These are phyloP conservation scores for Aldrovandia affinis DNA, from an alignment of 2,797 vertebrate species.

Conservation along the genomic window DNA sequence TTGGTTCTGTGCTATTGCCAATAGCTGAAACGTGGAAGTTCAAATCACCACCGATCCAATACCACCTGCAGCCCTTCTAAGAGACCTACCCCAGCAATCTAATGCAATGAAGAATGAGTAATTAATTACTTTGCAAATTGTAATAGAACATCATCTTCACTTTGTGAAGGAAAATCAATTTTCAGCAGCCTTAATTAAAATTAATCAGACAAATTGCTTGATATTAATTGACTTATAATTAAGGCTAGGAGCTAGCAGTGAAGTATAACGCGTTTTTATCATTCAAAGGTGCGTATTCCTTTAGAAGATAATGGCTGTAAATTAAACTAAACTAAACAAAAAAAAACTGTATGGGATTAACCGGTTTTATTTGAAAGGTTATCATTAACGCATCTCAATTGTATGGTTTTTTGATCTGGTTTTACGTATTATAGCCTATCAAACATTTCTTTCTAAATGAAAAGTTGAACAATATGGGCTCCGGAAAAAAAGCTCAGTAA, in stretches of 20 bases:
- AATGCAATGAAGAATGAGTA: constrained; percentile 39
- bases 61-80: constrained; percentile 48
- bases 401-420: not conserved
- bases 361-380: not conserved
- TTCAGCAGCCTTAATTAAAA: constrained; percentile 70
- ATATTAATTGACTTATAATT: constrained; percentile 71
- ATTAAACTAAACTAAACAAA: constrained; percentile 4
- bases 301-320: constrained; percentile 24
- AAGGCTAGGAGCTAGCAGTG: constrained; percentile 69
- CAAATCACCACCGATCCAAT: constrained; percentile 45
- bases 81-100: constrained; percentile 37
- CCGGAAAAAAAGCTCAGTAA: not conserved
- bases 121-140: constrained; percentile 43
- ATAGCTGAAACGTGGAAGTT: constrained; percentile 31
- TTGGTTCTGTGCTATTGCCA: constrained; percentile 28
- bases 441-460: not conserved
- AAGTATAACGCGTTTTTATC: constrained; percentile 52
- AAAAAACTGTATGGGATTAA: not conserved
- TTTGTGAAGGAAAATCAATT: constrained; percentile 65
- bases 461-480: not conserved
- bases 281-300: constrained; percentile 50
- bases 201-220: constrained; percentile 65
- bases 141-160: constrained; percentile 52
- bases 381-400: not conserved
- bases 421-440: not conserved